These are phyloP conservation scores for Acanthopagrus latus DNA, from an alignment of 2,797 vertebrate species.

Conservation along the genomic window DNA sequence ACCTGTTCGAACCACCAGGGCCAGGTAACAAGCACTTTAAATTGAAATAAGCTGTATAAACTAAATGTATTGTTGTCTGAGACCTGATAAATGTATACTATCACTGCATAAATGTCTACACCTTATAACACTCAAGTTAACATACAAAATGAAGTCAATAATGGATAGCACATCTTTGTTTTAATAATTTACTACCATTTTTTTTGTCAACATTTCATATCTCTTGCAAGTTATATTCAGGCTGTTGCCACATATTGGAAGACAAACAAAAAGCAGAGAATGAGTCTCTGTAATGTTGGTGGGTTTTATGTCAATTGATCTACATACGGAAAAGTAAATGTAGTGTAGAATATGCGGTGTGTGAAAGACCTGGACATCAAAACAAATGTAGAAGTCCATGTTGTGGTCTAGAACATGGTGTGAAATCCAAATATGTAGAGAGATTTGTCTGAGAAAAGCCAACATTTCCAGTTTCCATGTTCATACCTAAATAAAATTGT, in stretches of 20 bases:
- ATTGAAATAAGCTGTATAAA: background rate
- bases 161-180: background rate
- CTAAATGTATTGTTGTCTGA: background rate
- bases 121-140: background rate
- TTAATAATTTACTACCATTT: background rate
- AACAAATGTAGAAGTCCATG: background rate
- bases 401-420: background rate
- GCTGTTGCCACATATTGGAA: background rate
- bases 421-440: background rate
- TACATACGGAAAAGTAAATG: background rate
- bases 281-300: background rate
- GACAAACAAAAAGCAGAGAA: background rate
- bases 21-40: slow-evolving; percentile 74
- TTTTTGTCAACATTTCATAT: background rate
- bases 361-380: background rate
- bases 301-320: background rate
- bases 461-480: background rate
- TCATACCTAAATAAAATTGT: background rate
- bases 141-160: background rate
- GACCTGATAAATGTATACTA: background rate
- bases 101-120: background rate
- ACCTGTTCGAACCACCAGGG: slow-evolving; percentile 79
- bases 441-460: slow-evolving; percentile 5
- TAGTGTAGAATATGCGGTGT: background rate
- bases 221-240: background rate